phyloP scores from a whole-genome alignment of 2,797 vertebrate genomes.

The Neolamprologus multifasciatus region DNA sequence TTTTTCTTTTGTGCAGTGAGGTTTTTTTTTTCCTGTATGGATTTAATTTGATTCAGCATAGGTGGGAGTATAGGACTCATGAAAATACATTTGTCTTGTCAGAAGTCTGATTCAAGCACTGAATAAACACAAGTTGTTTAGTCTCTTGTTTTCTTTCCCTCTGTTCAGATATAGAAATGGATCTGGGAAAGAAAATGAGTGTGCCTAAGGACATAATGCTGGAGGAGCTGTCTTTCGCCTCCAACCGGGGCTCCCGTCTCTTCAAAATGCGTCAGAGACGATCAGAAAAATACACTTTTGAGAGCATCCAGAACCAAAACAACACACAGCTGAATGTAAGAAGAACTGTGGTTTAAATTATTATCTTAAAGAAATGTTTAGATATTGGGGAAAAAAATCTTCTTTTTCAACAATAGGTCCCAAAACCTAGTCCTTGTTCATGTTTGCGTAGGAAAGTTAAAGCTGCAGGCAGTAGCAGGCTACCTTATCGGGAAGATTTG shows the following conservation, averaged over 20 bases:
- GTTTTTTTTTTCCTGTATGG: neutral
- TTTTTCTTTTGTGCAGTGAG: neutral
- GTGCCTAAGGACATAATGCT: constrained; percentile 94
- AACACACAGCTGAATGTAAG: constrained; percentile 83
- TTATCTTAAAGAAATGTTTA: neutral
- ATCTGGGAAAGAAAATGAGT: constrained; percentile 90
- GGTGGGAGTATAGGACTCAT: neutral
- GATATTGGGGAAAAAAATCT: neutral
- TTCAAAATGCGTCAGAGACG: constrained; percentile 95
- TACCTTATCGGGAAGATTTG: neutral
- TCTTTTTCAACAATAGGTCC: neutral
- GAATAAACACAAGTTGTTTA: neutral
- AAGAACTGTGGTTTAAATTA: neutral
- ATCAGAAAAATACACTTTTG: constrained; percentile 96
- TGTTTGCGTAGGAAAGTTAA: neutral
- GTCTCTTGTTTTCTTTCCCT: neutral
- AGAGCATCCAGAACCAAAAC: constrained; percentile 83
- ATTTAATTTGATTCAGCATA: constrained; percentile 27
- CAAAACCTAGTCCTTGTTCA: neutral
- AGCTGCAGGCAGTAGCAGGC: neutral
- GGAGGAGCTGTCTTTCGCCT: constrained; percentile 87
- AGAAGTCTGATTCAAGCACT: neutral
- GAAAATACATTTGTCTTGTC: neutral
- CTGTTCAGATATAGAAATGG: constrained; percentile 75
- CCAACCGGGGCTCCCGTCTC: constrained; percentile 91